Base-by-base conservation (phyloP, 2,113 vertebrate species). In the Oncorhynchus tshawytscha region DNA sequence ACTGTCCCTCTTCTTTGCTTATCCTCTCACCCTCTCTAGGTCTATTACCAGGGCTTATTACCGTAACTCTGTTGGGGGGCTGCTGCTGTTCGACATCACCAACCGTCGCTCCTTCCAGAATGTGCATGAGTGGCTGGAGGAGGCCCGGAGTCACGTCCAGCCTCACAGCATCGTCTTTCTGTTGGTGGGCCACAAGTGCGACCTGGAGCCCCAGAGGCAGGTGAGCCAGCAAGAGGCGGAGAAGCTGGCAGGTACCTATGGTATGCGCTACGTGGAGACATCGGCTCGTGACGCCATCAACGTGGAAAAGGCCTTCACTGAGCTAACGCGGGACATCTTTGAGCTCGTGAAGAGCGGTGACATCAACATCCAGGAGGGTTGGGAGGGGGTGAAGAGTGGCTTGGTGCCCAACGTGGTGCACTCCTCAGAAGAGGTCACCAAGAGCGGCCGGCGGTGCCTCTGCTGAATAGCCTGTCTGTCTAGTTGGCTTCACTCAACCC, bases 371-470 rank as follows among this genome's bases (percentile, higher is more conserved):
- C 96, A 98, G 90, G 97, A 98, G 77, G 96, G 96, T 77, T 99
- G 97, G 97, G 97, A 99, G 91, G 97, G 97, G 31, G 96, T 99
- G 81, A 97, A 97, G 94, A 99, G 97, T 0, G 96, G 97, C 74
- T 95, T 98, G 71, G 96, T 99, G 60, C 97, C 97, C 57, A 98
- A 98, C 0, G 95, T 95, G 65, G 96, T 98, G 84, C 96, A 97
- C 82, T 98, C 96, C 25, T 98, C 96, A 0, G 96, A 98, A 90
- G 96, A 98, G 90, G 96, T 96, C 79, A 94, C 95, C 89, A 96
- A 96, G 84, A 94, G 95, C 84, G 94, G 95, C 84, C 95, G 96
- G 85, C 91, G 95, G 59, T 99, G 97, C 86, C 91, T 95, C 90
- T 99, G 97, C 92, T 99, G 96, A 96, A 92, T 84, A 25, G 6